Evolutionary conservation across 2,113 vertebrate species (phyloP).

Genomic region (Hyaena hyaena): DNA sequence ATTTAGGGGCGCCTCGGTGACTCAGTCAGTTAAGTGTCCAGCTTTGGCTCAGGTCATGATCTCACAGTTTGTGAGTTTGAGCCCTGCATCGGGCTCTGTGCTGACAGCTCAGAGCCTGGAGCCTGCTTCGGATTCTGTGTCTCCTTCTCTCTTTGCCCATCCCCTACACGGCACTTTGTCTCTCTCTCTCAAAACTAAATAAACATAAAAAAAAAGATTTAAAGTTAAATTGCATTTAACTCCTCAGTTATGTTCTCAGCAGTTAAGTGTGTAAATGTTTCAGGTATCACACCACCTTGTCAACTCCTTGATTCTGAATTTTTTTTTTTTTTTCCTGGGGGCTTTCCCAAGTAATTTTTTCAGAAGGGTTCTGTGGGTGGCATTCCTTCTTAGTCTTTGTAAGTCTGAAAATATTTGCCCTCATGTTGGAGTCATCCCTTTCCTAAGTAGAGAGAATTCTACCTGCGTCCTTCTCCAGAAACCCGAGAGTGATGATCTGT

Average conservation of each 20-base stretch:
- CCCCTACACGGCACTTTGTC: too few relatives aligned
- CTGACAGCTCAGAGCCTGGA: too few relatives aligned
- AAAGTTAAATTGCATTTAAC: background rate
- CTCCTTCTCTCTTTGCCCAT: too few relatives aligned
- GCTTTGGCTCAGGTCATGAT: too few relatives aligned
- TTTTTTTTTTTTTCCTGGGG: conserved; percentile 24
- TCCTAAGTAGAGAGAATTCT: background rate
- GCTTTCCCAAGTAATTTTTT: conserved; percentile 21
- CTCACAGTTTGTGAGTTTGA: too few relatives aligned
- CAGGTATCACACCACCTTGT: background rate
- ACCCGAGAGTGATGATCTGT: background rate
- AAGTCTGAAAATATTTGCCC: conserved; percentile 12
- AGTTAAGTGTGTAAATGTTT: background rate
- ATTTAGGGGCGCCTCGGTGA: background rate
- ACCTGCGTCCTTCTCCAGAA: background rate
- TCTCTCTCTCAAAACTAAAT: too few relatives aligned
- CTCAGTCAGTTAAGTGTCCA: too few relatives aligned
- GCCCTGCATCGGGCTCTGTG: too few relatives aligned
- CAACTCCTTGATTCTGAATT: conserved; percentile 4
- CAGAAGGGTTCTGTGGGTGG: conserved; percentile 6
- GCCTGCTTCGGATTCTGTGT: too few relatives aligned
- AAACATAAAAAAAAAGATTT: background rate
- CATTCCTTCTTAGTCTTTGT: background rate
- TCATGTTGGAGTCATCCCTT: background rate
- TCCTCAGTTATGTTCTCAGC: background rate